A percentile compares a stretch with the other conserved stretches of the same genome.
phyloP scores from a whole-genome alignment of 2,113 vertebrate genomes.

The Ceuthmochares aereus region DNA sequence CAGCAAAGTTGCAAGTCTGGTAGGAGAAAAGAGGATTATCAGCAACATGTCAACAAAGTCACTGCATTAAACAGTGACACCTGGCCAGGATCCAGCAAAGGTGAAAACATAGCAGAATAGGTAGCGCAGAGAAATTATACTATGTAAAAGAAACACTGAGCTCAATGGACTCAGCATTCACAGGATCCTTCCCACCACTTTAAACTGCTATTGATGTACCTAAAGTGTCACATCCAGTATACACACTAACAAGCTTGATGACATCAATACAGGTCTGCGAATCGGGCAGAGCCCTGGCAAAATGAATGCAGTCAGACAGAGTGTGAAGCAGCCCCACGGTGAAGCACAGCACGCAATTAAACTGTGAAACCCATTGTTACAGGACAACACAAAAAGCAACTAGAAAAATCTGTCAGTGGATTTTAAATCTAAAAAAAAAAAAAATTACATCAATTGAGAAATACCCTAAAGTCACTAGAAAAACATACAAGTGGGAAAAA shows the following conservation, averaged over 20 bases:
- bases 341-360: neutral
- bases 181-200: neutral
- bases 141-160: neutral
- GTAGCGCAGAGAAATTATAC: neutral
- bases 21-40: conserved; percentile 43
- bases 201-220: neutral
- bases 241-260: neutral
- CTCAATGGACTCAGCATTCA: neutral
- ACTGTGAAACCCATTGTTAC: neutral
- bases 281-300: neutral
- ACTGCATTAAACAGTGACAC: conserved; percentile 6
- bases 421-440: neutral
- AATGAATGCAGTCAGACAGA: neutral
- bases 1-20: neutral
- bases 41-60: conserved; percentile 30
- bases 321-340: neutral
- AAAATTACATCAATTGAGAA: neutral
- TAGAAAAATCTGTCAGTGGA: neutral
- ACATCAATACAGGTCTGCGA: neutral
- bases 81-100: conserved; percentile 28
- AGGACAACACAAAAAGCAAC: neutral
- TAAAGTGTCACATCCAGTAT: accelerated
- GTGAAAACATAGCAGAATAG: neutral
- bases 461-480: neutral
- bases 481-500: neutral